Evolutionary conservation across 2,113 vertebrate species (phyloP).

Genomic region (Eira barbara): DNA sequence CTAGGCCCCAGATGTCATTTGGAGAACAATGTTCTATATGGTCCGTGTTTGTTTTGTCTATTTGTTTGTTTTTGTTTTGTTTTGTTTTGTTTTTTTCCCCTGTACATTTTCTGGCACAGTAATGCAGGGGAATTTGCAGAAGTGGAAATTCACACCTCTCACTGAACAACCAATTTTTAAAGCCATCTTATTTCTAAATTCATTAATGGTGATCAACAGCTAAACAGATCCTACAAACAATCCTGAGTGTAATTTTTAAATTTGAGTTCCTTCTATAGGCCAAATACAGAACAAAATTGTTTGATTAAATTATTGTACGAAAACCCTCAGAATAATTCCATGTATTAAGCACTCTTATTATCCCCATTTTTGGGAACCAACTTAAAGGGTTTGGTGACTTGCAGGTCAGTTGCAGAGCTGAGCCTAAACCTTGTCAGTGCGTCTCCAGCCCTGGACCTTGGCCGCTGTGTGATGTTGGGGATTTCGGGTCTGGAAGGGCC

Average conservation of each 20-base stretch:
- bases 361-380: background rate
- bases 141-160: background rate
- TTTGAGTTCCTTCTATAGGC: background rate
- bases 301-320: background rate
- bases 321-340: background rate
- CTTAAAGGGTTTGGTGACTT: background rate
- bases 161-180: background rate
- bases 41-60: background rate
- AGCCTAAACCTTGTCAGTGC: background rate
- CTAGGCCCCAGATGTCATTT: background rate
- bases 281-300: background rate
- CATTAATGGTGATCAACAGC: too few species aligned
- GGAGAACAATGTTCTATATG: background rate
- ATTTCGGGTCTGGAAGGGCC: too few species aligned
- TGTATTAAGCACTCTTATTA: background rate
- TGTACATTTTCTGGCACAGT: background rate
- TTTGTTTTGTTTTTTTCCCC: too few species aligned
- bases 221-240: background rate
- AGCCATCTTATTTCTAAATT: background rate
- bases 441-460: background rate
- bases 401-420: too few species aligned
- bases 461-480: rapidly evolving
- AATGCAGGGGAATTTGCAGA: background rate
- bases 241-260: background rate
- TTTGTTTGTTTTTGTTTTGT: background rate